Evolutionary conservation across 2,888 invertebrate genomes (phyloP).

Genomic region (Deilephila elpenor): DNA sequence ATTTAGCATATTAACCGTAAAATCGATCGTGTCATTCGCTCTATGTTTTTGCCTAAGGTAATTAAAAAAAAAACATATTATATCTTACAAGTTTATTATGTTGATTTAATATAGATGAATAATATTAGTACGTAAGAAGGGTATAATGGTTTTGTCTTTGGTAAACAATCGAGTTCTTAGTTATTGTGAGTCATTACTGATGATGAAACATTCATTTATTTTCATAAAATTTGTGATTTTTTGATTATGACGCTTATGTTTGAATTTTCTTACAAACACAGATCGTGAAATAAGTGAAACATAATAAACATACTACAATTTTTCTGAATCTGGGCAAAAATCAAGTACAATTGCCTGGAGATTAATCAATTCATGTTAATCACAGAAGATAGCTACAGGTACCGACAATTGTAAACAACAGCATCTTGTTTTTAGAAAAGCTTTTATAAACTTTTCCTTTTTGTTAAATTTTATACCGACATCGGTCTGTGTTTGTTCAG

Average conservation of each 20-base stretch:
- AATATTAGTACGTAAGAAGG: constrained; percentile 16
- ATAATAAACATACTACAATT: too few species aligned
- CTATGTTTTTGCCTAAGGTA: constrained; percentile 13
- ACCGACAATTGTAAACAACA: too few species aligned
- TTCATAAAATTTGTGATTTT: not conserved
- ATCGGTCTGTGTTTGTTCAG: not conserved
- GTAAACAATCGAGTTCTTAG: constrained; percentile 28
- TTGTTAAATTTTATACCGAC: not conserved
- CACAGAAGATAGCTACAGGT: too few species aligned
- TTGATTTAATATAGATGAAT: constrained; percentile 5
- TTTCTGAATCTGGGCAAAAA: too few species aligned
- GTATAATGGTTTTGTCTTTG: constrained; percentile 42
- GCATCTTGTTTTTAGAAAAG: not conserved
- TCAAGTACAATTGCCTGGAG: too few species aligned
- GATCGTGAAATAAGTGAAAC: not conserved
- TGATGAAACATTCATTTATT: not conserved
- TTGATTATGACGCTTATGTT: not conserved
- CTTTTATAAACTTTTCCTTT: not conserved
- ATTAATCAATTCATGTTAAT: too few species aligned
- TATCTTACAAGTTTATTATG: constrained; percentile 1
- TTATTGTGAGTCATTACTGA: not conserved
- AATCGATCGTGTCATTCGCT: not conserved
- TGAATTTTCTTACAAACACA: not conserved
- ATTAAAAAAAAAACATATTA: constrained; percentile 5
- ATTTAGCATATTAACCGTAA: not conserved